Evolutionary conservation across 2,888 invertebrate genomes (phyloP).

Genomic region (Serripes groenlandicus): DNA sequence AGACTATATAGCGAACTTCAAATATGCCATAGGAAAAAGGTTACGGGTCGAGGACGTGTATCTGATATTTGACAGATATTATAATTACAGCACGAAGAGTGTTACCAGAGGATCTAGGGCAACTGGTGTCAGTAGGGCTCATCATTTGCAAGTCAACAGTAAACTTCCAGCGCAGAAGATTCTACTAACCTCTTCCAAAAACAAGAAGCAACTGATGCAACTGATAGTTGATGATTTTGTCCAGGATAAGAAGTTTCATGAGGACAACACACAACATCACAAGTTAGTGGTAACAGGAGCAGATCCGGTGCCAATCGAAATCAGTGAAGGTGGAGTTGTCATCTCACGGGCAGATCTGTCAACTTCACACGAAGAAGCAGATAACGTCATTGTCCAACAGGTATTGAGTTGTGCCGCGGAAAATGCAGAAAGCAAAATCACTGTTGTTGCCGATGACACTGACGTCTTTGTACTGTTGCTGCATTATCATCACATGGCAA

Average conservation of each 20-base stretch:
- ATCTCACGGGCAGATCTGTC: neutral
- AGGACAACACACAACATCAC: neutral
- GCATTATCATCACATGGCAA: neutral
- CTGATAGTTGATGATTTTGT: neutral
- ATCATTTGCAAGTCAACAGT: too few species aligned
- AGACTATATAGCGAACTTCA: slow-evolving; percentile 1
- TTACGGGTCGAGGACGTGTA: neutral
- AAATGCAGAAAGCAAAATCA: neutral
- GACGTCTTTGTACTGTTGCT: neutral
- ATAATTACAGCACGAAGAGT: too few species aligned
- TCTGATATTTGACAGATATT: slow-evolving; percentile 10
- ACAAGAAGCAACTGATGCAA: neutral
- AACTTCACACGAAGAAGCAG: neutral
- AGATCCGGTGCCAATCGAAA: neutral
- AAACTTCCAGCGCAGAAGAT: too few species aligned
- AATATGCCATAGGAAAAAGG: neutral
- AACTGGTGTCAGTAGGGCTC: too few species aligned
- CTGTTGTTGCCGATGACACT: neutral
- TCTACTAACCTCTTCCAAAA: too few species aligned
- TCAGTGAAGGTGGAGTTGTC: neutral
- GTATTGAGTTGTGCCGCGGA: neutral
- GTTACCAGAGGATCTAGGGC: too few species aligned
- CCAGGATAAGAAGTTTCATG: neutral
- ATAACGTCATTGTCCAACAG: slow-evolving; percentile 2
- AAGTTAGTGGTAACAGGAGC: neutral